phyloP scores from a whole-genome alignment of 1,140 invertebrate genomes.

The Dolichoris vasculosae region DNA sequence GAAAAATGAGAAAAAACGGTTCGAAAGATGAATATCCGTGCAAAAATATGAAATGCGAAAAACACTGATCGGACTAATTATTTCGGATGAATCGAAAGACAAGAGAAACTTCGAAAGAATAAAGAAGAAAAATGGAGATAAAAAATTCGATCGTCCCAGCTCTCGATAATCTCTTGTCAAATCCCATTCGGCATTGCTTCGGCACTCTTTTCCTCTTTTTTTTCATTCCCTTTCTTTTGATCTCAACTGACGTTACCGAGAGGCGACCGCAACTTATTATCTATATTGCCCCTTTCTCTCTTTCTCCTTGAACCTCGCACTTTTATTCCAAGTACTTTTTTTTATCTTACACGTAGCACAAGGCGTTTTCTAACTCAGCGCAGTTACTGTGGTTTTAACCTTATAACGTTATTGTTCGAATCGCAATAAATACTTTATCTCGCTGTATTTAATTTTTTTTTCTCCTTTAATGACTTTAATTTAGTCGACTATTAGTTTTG shows the following conservation, averaged over 20 bases:
- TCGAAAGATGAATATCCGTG: too few relatives aligned
- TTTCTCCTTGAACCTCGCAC: background rate
- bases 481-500: background rate
- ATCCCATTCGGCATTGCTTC: background rate
- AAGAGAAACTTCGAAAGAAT: background rate
- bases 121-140: background rate
- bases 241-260: background rate
- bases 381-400: background rate
- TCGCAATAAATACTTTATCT: background rate
- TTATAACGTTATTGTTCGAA: background rate
- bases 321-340: background rate
- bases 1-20: background rate
- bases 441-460: background rate
- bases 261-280: background rate
- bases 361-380: background rate
- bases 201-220: background rate
- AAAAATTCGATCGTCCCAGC: background rate
- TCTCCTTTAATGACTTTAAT: background rate
- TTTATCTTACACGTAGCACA: background rate
- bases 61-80: background rate
- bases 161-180: background rate
- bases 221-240: background rate
- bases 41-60: background rate
- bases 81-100: background rate
- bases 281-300: background rate